Base-by-base conservation (phyloP, 92 coral and sea anemone genomes). In the Hydrozoanthus gracilis region DNA sequence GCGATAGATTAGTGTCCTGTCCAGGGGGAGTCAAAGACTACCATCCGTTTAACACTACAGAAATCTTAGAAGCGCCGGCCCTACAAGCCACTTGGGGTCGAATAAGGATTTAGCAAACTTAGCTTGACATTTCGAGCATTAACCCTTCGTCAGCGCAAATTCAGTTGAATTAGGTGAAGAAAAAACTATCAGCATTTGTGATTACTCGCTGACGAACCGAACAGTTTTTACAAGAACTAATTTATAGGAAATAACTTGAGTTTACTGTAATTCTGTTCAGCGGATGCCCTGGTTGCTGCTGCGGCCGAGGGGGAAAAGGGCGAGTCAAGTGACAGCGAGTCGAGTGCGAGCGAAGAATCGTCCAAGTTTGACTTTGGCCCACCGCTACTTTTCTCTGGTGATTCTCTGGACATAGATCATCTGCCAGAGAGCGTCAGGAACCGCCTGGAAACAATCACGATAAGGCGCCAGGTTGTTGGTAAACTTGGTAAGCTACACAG, bases 291-390 rank as follows among this genome's bases (percentile, higher is more conserved):
- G 15, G 58, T 80, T 27, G 75, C 85, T 80, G 85, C 84, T 44
- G 83, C 71, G 44, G 83, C 78, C 3, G 60, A n/a, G 62, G 80
- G 3, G 5, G 84, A 79, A 17, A 48, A 68, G 44, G 85, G 74
- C 14, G 85, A 80, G 27, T 66, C 55, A 66, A 80, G 85, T 9
- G 62, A 66, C 45, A 49, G 62, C 60, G 85, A 92, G 90, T 55
- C 86, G 66, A 65, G 91, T 49, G 76, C 55, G 79, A 44, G 93
- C 56, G 94, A 88, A 8, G 86, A 66, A 15, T 90, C 95, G 0
- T 89, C 92, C 65, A 94, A 91, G 93, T 94, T 94, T 56, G 98
- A 94, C 60, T 94, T 94, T 84, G 98, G 98, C 14, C 94, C 98
- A 4, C 98, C 98, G 7, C 82, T 94, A 78, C 73, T 94, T 78